These are phyloP conservation scores for Picus viridis DNA, from an alignment of 2,797 vertebrate genomes.

Conservation along the genomic window DNA sequence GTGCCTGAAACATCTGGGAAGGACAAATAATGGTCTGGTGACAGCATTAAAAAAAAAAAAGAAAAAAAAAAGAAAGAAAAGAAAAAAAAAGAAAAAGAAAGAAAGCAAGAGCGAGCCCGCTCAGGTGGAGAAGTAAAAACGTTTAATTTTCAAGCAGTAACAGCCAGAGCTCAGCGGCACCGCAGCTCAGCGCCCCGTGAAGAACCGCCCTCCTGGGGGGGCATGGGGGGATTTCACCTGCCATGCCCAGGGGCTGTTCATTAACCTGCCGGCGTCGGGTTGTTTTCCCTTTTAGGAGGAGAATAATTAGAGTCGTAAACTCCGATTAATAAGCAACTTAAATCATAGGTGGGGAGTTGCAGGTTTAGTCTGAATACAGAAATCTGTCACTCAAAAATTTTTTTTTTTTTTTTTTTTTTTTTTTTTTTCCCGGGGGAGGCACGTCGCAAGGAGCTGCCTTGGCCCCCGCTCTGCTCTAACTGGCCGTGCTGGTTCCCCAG, in stretches of 20 bases:
- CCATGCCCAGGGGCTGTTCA: conserved; percentile 57
- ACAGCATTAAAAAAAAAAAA: background rate
- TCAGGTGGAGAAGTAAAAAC: conserved; percentile 40
- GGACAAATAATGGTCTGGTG: background rate
- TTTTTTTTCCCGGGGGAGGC: background rate
- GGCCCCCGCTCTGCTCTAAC: background rate
- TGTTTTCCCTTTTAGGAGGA: conserved; percentile 53
- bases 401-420: background rate
- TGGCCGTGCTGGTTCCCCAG: background rate
- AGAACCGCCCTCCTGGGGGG: conserved; percentile 29
- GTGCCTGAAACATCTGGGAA: background rate
- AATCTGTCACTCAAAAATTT: background rate
- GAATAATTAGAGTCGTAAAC: conserved; percentile 60
- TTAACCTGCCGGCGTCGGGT: conserved; percentile 70
- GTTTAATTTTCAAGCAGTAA: conserved; percentile 67
- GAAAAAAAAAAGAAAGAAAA: too few species aligned
- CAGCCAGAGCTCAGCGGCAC: conserved; percentile 9
- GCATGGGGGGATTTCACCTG: conserved; percentile 35
- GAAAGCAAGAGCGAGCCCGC: background rate
- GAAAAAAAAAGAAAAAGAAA: background rate
- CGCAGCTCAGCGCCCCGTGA: conserved; percentile 50
- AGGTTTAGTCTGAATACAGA: background rate
- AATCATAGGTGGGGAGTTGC: background rate
- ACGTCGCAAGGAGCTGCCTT: background rate
- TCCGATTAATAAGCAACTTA: conserved; percentile 61